Percentiles rank a stretch among this genome's conserved stretches.
phyloP scores from a whole-genome alignment of 2,797 vertebrate species.

The Euphonia xanthogaster region DNA sequence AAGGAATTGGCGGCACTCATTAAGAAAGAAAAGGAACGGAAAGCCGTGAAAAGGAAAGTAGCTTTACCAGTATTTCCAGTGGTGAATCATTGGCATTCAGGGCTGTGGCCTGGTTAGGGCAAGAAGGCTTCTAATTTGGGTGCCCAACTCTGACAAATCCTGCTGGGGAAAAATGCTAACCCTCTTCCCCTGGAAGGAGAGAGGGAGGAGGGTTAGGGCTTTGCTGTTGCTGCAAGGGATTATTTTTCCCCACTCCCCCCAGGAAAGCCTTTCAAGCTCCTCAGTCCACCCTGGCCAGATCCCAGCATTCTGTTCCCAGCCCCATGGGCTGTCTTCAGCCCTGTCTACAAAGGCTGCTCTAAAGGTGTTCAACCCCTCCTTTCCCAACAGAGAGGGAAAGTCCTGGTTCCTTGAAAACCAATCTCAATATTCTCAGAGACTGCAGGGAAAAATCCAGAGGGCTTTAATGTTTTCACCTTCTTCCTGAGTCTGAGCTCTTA shows the following conservation, averaged over 20 bases:
- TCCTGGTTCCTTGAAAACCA: neutral
- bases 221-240: neutral
- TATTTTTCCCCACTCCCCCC: neutral
- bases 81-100: neutral
- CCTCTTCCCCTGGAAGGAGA: neutral
- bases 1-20: neutral
- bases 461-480: neutral
- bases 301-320: neutral
- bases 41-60: neutral
- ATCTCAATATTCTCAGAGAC: neutral
- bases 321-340: fast-evolving
- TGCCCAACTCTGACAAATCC: neutral
- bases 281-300: neutral
- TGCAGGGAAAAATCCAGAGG: neutral
- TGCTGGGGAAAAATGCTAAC: neutral
- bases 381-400: neutral
- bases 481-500: neutral
- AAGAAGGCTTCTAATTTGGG: neutral
- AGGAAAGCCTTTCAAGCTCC: neutral
- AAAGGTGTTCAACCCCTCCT: neutral
- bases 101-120: neutral
- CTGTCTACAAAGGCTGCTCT: neutral
- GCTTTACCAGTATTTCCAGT: neutral
- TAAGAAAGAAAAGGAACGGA: neutral
- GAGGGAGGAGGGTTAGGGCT: neutral